phyloP scores from a whole-genome alignment of 2,113 vertebrate species.

The Gadus chalcogrammus region DNA sequence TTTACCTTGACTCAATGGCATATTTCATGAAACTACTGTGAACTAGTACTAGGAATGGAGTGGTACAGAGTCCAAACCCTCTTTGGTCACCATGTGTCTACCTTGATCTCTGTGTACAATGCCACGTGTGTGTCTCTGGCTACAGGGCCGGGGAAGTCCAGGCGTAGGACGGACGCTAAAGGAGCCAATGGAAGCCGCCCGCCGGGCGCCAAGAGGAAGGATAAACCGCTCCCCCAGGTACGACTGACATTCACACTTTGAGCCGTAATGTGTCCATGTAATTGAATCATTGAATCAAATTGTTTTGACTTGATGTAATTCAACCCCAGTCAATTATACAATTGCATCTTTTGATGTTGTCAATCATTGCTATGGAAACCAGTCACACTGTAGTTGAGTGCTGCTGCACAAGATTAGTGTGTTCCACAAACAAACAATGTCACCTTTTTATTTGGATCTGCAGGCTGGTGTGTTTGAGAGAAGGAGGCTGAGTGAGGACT shows the following conservation, averaged over 20 bases:
- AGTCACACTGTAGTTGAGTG: too few relatives aligned
- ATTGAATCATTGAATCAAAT: not conserved
- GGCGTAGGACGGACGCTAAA: conserved; percentile 51
- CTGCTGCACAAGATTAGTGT: too few relatives aligned
- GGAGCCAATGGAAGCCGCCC: conserved; percentile 51
- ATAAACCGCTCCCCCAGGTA: conserved; percentile 50
- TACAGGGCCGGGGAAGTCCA: conserved; percentile 43
- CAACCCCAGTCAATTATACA: too few relatives aligned
- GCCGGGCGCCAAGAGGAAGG: conserved; percentile 56
- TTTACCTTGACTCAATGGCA: too few relatives aligned
- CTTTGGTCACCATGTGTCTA: not conserved
- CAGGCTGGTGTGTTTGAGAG: conserved; percentile 25
- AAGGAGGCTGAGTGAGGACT: conserved; percentile 19
- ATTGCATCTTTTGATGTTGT: too few relatives aligned
- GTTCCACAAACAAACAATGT: too few relatives aligned
- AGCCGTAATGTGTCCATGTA: not conserved
- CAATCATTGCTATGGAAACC: too few relatives aligned
- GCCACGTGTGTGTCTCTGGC: conserved; percentile 2
- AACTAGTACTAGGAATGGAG: too few relatives aligned
- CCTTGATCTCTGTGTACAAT: not conserved
- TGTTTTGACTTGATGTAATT: not conserved
- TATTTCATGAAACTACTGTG: too few relatives aligned
- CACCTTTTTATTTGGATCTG: conserved; percentile 1
- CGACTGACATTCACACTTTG: not conserved
- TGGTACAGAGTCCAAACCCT: too few relatives aligned